Evolutionary conservation across 2,888 invertebrate species (phyloP).

Genomic region (Caenorhabditis virilis): DNA sequence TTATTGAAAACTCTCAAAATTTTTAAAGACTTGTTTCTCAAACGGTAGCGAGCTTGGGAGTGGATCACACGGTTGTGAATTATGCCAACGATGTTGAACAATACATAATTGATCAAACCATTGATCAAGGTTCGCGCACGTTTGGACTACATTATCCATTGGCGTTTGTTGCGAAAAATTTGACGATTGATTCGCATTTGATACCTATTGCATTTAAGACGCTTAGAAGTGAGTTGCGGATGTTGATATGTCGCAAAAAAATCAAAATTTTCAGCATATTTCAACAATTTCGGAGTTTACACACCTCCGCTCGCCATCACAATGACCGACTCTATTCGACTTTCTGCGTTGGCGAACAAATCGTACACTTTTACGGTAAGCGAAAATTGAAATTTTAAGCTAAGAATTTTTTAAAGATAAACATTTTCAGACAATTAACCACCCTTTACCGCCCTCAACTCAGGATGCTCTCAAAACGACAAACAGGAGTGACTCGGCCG

Average conservation of each 20-base stretch:
- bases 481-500: slow-evolving; percentile 17
- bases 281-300: slow-evolving; percentile 57
- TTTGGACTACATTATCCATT: slow-evolving; percentile 57
- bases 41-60: slow-evolving; percentile 7
- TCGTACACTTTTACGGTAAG: slow-evolving; percentile 33
- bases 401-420: neutral
- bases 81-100: slow-evolving; percentile 10
- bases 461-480: slow-evolving; percentile 50
- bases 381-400: no score
- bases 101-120: slow-evolving; percentile 24
- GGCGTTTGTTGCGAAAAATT: slow-evolving; percentile 39
- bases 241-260: no score
- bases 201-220: neutral
- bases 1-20: no score
- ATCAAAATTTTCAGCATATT: slow-evolving; percentile 22
- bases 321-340: slow-evolving; percentile 47
- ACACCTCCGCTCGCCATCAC: slow-evolving; percentile 51
- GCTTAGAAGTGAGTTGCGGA: no score
- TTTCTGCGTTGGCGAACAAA: slow-evolving; percentile 18
- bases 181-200: no score
- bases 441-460: slow-evolving; percentile 54
- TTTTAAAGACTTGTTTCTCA: slow-evolving; percentile 5
- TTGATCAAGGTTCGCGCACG: slow-evolving; percentile 31
- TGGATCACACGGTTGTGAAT: slow-evolving; percentile 13
- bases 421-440: slow-evolving; percentile 44